These are phyloP conservation scores for Serranus cabrilla DNA, from an alignment of 2,797 vertebrate species.

Conservation along the genomic window DNA sequence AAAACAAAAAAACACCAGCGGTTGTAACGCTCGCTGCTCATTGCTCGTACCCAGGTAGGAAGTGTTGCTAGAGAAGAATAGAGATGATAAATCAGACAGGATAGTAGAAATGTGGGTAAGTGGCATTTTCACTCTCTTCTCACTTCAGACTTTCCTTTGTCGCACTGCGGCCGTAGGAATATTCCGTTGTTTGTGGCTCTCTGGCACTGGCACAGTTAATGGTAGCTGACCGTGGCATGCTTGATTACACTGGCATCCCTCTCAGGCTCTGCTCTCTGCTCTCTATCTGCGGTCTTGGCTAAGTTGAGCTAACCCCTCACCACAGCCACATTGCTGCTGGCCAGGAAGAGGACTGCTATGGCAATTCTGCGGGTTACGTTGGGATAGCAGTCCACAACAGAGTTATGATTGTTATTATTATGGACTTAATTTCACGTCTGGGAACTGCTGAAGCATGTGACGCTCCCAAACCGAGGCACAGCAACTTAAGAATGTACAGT, in stretches of 20 bases:
- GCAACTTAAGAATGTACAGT: constrained; percentile 32
- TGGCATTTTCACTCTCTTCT: constrained; percentile 74
- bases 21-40: constrained; percentile 86
- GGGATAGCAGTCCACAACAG: constrained; percentile 47
- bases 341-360: constrained; percentile 86
- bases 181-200: constrained; percentile 61
- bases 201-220: constrained; percentile 85
- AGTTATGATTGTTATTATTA: constrained; percentile 49
- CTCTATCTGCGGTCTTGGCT: constrained; percentile 75
- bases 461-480: constrained; percentile 44
- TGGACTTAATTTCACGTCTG: constrained; percentile 56
- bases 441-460: constrained; percentile 47
- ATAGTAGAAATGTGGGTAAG: constrained; percentile 83
- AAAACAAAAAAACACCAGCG: constrained; percentile 42
- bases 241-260: constrained; percentile 90
- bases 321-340: constrained; percentile 84
- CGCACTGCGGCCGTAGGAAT: constrained; percentile 70
- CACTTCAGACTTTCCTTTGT: constrained; percentile 78
- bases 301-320: constrained; percentile 83
- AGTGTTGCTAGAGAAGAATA: constrained; percentile 44
- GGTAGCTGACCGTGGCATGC: constrained; percentile 89
- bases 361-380: constrained; percentile 72
- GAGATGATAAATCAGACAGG: constrained; percentile 64
- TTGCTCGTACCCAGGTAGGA: constrained; percentile 85
- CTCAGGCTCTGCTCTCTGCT: constrained; percentile 68